A percentile compares a stretch with the other conserved stretches of the same genome.
Conservation (phyloP, 2,888 invertebrate species). For the Sericinus montela region DNA sequence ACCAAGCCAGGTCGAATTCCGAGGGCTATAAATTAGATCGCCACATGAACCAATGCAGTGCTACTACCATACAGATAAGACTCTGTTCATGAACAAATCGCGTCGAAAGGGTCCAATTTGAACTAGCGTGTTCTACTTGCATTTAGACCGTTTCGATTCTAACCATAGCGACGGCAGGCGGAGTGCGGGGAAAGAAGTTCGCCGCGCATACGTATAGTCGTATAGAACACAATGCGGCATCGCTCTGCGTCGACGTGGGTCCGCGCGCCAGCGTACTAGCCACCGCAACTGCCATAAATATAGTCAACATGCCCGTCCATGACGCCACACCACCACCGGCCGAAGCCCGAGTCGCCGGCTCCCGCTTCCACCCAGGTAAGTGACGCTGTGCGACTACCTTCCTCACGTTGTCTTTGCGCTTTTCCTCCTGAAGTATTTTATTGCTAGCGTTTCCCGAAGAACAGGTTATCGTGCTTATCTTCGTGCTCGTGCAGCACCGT, state of each 20-base stretch:
- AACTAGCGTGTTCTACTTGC: constrained; percentile 20
- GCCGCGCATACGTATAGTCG: constrained; percentile 47
- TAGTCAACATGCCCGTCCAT: constrained; percentile 38
- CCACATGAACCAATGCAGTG: constrained; percentile 28
- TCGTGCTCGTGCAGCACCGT: constrained; percentile 24
- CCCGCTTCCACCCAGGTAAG: constrained; percentile 47
- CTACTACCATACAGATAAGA: constrained; percentile 34
- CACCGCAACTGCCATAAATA: constrained; percentile 51
- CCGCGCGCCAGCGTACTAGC: constrained; percentile 57
- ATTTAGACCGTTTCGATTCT: constrained; percentile 32
- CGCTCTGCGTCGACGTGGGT: constrained; percentile 60
- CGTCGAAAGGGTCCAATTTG: constrained; percentile 27
- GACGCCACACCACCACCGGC: constrained; percentile 40
- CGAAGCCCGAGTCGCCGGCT: constrained; percentile 27
- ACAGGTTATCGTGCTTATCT: constrained; percentile 40
- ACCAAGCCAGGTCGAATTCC: constrained; percentile 21
- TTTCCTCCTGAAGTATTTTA: constrained; percentile 24
- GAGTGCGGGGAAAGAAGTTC: constrained; percentile 31
- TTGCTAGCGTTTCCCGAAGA: constrained; percentile 42
- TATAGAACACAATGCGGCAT: constrained; percentile 69
- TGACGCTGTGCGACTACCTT: constrained; percentile 45
- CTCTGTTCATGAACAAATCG: constrained; percentile 22
- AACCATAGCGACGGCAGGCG: constrained; percentile 27
- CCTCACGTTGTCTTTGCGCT: constrained; percentile 29
- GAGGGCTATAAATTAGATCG: constrained; percentile 18